A percentile compares a stretch with the other conserved stretches of the same genome.
Conservation (phyloP, 2,888 invertebrate genomes). For the Lumbricus terrestris region DNA sequence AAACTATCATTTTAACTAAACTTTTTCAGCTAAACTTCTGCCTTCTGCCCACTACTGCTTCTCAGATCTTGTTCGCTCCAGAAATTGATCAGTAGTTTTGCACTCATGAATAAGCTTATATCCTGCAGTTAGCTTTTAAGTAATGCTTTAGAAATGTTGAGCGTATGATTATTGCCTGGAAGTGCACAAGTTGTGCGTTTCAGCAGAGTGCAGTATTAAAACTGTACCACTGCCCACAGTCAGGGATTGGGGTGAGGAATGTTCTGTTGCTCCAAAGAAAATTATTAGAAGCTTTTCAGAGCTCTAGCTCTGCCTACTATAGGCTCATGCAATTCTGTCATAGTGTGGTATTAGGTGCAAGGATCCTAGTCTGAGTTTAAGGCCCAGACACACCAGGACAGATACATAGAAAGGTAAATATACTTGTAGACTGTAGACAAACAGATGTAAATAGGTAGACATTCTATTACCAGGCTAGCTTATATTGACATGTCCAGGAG, state of each 20-base stretch:
- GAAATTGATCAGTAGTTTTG: neutral
- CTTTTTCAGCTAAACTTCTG: too few species aligned
- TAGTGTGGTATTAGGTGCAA: neutral
- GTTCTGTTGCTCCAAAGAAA: neutral
- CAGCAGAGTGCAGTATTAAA: neutral
- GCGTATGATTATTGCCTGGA: neutral
- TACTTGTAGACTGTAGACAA: neutral
- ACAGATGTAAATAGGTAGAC: neutral
- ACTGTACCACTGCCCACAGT: too few species aligned
- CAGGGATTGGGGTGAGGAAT: neutral
- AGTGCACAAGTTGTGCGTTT: neutral
- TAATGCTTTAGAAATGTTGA: too few species aligned
- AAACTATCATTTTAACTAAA: too few species aligned
- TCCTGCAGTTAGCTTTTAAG: too few species aligned
- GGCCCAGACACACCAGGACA: neutral
- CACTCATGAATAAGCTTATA: too few species aligned
- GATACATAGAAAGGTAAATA: neutral
- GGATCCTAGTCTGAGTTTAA: neutral
- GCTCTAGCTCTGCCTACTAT: neutral
- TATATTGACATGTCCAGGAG: neutral
- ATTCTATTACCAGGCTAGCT: too few species aligned
- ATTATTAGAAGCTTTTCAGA: neutral
- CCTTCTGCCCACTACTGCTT: too few species aligned
- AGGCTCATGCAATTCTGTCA: neutral
- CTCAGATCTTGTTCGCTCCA: neutral